Percentiles rank a stretch among this genome's conserved stretches.
These are phyloP conservation scores for Xanthorhoe designata DNA, from an alignment of 2,888 invertebrate genomes.

Conservation along the genomic window DNA sequence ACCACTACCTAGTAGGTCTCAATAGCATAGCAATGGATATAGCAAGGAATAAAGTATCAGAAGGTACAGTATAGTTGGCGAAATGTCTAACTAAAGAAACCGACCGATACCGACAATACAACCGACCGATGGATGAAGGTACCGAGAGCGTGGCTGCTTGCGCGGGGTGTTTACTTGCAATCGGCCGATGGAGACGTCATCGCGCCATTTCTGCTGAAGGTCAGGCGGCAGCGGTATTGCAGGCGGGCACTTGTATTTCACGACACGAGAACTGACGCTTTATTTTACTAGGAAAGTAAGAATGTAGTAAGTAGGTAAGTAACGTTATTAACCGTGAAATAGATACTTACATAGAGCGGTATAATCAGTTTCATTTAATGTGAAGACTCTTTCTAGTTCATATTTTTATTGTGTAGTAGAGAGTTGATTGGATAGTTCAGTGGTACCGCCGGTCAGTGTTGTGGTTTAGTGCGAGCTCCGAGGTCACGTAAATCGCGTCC, in stretches of 20 bases:
- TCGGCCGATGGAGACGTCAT: not conserved
- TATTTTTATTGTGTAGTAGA: too few species aligned
- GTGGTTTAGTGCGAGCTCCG: not conserved
- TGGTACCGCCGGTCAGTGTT: not conserved
- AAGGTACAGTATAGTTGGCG: too few species aligned
- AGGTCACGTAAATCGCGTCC: not conserved
- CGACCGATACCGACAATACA: too few species aligned
- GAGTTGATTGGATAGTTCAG: not conserved
- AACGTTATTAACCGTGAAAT: not conserved
- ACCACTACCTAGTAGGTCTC: too few species aligned
- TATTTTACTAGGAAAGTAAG: not conserved
- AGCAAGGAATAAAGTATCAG: too few species aligned
- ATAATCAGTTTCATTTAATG: too few species aligned
- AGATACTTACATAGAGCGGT: not conserved
- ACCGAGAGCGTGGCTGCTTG: not conserved
- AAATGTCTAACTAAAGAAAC: too few species aligned
- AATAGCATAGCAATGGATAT: too few species aligned
- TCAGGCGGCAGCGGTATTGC: not conserved
- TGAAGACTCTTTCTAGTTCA: too few species aligned
- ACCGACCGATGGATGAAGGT: too few species aligned
- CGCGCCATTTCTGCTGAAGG: slow-evolving; percentile 1
- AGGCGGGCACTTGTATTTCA: not conserved
- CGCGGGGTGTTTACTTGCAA: not conserved
- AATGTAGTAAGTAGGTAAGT: not conserved
- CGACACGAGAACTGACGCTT: not conserved